phyloP scores from a whole-genome alignment of 2,888 invertebrate genomes.

The Leucophenga maculata region DNA sequence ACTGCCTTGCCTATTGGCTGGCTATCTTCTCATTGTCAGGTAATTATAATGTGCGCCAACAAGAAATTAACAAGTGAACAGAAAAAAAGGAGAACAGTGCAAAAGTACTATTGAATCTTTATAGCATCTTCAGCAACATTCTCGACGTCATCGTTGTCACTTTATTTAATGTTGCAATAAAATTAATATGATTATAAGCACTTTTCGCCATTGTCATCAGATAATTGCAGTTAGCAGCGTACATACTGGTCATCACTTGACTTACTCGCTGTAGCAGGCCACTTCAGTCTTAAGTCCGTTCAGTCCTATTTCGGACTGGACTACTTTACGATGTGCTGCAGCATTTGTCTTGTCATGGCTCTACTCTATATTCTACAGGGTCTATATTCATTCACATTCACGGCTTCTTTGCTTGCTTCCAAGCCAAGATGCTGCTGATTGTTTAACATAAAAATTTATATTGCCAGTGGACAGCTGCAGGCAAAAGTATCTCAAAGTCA shows the following conservation, averaged over 20 bases:
- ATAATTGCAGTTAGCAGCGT: slow-evolving; percentile 11
- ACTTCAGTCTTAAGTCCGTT: no score
- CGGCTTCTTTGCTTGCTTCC: neutral
- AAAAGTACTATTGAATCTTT: neutral
- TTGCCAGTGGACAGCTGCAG: neutral
- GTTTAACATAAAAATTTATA: slow-evolving; percentile 27
- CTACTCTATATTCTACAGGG: neutral
- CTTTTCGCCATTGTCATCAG: slow-evolving; percentile 17
- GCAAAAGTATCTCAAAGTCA: no score
- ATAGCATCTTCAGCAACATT: slow-evolving; percentile 1
- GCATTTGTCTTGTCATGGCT: neutral
- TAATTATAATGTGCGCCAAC: neutral
- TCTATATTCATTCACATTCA: no score
- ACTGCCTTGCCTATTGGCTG: neutral
- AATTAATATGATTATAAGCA: slow-evolving; percentile 30
- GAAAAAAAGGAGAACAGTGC: neutral
- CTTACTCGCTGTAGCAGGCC: no score
- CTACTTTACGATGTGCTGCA: neutral
- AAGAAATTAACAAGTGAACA: neutral
- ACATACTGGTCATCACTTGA: no score
- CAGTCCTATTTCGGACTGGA: no score
- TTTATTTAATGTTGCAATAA: slow-evolving; percentile 26
- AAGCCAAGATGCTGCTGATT: slow-evolving; percentile 13
- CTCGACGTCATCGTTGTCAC: slow-evolving; percentile 9
- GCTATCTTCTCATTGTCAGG: slow-evolving; percentile 1